These are phyloP conservation scores for Meleagris gallopavo DNA, from an alignment of 2,113 vertebrate genomes.

Conservation along the genomic window DNA sequence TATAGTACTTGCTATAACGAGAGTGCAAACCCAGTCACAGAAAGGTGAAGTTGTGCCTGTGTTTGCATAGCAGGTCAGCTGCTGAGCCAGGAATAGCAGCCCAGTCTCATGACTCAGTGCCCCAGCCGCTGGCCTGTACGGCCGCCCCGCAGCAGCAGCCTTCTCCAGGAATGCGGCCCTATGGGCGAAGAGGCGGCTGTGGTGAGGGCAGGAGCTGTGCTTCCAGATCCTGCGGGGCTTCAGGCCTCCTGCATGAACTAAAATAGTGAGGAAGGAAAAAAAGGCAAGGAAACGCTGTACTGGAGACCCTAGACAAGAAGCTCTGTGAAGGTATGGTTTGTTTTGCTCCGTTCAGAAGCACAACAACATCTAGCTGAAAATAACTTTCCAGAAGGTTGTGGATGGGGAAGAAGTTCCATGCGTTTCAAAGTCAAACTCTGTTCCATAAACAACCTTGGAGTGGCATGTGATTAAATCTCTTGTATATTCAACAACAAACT, in stretches of 20 bases:
- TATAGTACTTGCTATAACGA: not conserved
- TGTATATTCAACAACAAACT: slow-evolving; percentile 66
- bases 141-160: not conserved
- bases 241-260: not conserved
- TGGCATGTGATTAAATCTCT: slow-evolving; percentile 56
- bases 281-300: not conserved
- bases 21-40: slow-evolving; percentile 20
- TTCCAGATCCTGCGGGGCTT: not conserved
- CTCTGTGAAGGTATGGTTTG: not conserved
- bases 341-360: not conserved
- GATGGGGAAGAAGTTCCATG: not conserved
- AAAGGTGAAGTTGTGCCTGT: slow-evolving; percentile 46
- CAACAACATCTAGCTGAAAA: not conserved
- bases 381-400: slow-evolving; percentile 19
- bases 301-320: not conserved
- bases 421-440: slow-evolving; percentile 46
- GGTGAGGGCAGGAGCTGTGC: not conserved
- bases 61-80: slow-evolving; percentile 55
- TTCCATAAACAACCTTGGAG: slow-evolving; percentile 55
- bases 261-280: not conserved
- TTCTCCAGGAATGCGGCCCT: slow-evolving; percentile 19
- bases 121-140: not conserved
- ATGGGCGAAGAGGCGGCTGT: not conserved
- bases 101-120: slow-evolving; percentile 59
- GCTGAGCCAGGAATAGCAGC: slow-evolving; percentile 63